Conservation (phyloP, 2,113 vertebrate genomes). For the Psittacus erithacus region DNA sequence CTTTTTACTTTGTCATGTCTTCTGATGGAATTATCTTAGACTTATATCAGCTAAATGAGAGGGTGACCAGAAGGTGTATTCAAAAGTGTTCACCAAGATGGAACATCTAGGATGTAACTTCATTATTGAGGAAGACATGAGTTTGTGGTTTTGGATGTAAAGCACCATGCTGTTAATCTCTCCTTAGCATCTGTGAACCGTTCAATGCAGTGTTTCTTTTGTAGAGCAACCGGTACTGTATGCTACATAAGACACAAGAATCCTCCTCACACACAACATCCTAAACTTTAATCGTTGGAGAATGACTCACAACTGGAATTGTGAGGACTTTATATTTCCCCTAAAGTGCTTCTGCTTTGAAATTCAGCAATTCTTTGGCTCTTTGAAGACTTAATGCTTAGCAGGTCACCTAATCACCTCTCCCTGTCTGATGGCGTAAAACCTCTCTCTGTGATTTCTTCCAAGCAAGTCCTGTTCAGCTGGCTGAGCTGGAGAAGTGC, state of each 20-base stretch:
- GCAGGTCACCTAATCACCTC: background rate
- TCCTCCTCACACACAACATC: background rate
- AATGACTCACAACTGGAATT: background rate
- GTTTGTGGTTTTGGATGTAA: background rate
- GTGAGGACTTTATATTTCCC: background rate
- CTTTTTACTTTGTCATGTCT: background rate
- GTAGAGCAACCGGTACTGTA: background rate
- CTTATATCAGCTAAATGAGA: background rate
- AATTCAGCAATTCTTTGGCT: background rate
- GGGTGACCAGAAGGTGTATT: background rate
- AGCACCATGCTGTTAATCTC: background rate
- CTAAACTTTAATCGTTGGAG: background rate
- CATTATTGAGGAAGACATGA: background rate
- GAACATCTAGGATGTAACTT: background rate
- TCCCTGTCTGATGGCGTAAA: background rate
- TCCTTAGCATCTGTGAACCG: background rate
- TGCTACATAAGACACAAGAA: background rate
- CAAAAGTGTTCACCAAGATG: background rate
- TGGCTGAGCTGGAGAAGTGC: background rate
- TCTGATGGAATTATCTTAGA: background rate
- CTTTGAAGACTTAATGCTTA: background rate
- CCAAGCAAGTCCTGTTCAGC: background rate
- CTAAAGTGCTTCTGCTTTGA: background rate
- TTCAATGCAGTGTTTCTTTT: background rate
- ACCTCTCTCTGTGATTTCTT: background rate